These are phyloP conservation scores for Myotis davidii DNA, from an alignment of 2,113 vertebrate genomes.

Conservation along the genomic window DNA sequence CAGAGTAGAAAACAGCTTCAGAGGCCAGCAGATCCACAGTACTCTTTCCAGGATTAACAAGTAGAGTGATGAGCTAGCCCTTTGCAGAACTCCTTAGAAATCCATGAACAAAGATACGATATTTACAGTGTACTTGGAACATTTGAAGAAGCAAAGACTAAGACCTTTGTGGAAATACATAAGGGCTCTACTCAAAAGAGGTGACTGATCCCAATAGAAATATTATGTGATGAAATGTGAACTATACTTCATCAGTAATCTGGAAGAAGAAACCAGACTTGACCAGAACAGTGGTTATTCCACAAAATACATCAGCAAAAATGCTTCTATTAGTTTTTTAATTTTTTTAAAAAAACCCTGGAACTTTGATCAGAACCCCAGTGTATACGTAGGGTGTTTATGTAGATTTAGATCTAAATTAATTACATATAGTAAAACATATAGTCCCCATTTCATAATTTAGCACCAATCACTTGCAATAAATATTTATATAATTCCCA, in stretches of 20 bases:
- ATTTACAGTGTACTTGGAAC: background rate
- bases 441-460: background rate
- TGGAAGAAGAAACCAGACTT: background rate
- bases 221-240: background rate
- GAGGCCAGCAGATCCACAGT: background rate
- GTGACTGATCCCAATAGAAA: background rate
- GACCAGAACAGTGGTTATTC: background rate
- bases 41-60: background rate
- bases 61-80: background rate
- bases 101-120: background rate
- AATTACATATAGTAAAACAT: background rate
- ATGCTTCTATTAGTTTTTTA: background rate
- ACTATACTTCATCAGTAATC: background rate
- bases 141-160: constrained; percentile 1
- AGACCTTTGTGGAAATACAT: constrained; percentile 24
- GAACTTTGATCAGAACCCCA: background rate
- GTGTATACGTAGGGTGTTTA: background rate
- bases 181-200: background rate
- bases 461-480: background rate
- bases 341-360: background rate
- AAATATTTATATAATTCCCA: background rate
- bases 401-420: background rate
- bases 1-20: background rate
- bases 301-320: background rate
- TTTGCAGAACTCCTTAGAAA: background rate